Percentiles rank a stretch among this genome's conserved stretches.
Conservation (phyloP, 1,140 invertebrate species). For the Apis laboriosa region DNA sequence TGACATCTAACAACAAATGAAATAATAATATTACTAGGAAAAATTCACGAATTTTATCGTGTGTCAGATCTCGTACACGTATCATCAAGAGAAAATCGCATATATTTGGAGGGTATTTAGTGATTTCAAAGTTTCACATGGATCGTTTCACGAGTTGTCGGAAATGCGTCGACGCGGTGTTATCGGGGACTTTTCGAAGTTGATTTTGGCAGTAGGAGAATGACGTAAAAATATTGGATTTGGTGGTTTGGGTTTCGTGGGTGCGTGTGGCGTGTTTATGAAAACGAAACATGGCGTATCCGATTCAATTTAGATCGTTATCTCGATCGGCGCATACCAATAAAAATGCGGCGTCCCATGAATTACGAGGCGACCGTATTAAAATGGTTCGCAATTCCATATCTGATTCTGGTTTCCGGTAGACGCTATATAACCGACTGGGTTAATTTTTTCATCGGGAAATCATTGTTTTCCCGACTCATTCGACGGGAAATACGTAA, state of each 20-base stretch:
- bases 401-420: conserved; percentile 21
- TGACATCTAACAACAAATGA: too few relatives aligned
- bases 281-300: conserved; percentile 35
- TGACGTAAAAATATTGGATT: conserved; percentile 18
- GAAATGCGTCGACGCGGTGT: background rate
- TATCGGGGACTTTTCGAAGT: conserved; percentile 46
- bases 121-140: background rate
- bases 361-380: conserved; percentile 44
- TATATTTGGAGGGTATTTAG: too few relatives aligned
- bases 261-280: conserved; percentile 20
- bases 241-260: background rate
- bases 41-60: too few relatives aligned
- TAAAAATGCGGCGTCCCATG: conserved; percentile 58
- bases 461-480: background rate
- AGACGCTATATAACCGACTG: background rate
- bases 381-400: conserved; percentile 65
- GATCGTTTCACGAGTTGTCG: background rate
- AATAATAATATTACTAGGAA: too few relatives aligned
- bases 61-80: too few relatives aligned
- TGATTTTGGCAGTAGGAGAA: background rate
- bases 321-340: conserved; percentile 74
- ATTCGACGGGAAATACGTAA: too few relatives aligned
- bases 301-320: conserved; percentile 69
- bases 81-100: too few relatives aligned
- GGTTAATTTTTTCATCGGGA: conserved; percentile 32